Evolutionary conservation across 2,888 invertebrate species (phyloP).

Genomic region (Catocala fraxini): DNA sequence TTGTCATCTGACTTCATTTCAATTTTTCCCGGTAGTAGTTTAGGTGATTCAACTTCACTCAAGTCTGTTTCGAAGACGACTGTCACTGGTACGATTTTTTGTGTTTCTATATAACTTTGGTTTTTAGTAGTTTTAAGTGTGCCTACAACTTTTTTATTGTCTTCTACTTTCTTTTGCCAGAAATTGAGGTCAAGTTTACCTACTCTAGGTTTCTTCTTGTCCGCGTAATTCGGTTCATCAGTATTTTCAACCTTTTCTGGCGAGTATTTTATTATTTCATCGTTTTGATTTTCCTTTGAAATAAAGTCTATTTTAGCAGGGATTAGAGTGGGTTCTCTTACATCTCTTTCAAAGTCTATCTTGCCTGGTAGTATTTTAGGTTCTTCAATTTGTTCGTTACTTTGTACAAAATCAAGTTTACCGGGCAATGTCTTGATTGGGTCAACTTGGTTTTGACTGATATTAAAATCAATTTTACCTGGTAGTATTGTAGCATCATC

Average conservation of each 20-base stretch:
- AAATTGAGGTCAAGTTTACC: conserved; percentile 37
- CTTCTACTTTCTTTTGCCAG: conserved; percentile 41
- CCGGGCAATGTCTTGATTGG: too few relatives aligned
- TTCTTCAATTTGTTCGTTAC: too few relatives aligned
- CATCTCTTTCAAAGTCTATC: too few relatives aligned
- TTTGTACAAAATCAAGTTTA: too few relatives aligned
- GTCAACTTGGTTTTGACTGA: neutral
- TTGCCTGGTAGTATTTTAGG: too few relatives aligned
- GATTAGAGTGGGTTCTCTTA: too few relatives aligned
- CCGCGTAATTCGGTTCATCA: neutral
- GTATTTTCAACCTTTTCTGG: conserved; percentile 1
- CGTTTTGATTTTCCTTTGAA: too few relatives aligned
- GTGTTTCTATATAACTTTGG: conserved; percentile 11
- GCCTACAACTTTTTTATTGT: conserved; percentile 30
- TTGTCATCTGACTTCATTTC: conserved; percentile 1
- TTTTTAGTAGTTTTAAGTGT: conserved; percentile 12
- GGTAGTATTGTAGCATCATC: conserved; percentile 11
- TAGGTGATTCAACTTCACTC: conserved; percentile 1
- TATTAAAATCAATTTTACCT: neutral
- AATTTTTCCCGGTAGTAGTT: conserved; percentile 7
- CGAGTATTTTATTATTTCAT: neutral
- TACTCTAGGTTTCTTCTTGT: conserved; percentile 26
- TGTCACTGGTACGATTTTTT: conserved; percentile 8
- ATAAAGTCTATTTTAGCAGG: too few relatives aligned
- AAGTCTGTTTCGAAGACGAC: neutral